Evolutionary conservation across 2,888 invertebrate species (phyloP), one percentile per base, ranked within the genome.

Genomic region (Salpingus planirostris): DNA sequence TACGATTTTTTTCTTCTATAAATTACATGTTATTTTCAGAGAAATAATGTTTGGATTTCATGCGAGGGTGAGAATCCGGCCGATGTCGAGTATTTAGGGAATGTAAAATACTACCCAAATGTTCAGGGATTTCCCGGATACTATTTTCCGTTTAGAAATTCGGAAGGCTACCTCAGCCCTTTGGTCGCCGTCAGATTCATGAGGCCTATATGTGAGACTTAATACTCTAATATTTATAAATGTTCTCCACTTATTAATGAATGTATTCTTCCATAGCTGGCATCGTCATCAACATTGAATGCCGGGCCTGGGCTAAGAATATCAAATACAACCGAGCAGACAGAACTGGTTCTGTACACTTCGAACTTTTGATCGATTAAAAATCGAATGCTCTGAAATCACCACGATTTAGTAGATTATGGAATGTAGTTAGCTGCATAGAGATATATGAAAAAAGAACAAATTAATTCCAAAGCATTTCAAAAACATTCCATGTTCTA

Each of bases 41-140:
- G 84, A 41, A 80, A 86, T 56, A 87, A 86, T 51, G 76, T 95
- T 45, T 93, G 92, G 83, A 78, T 96, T 8, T 84, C 88, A 3
- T 97, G 96, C 61, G 81, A 87, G 52, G 96, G 96, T 26, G 93
- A 93, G 71, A 89, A 87, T 64, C 85, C 91, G 0, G 85, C 87
- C 1, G 95, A 95, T 66, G 71, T 81, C 37, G 95, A 96, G 65
- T 88, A 91, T 63, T 76, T 95, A 43, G 95, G 93, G 0, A 78
- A 81, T 2, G 71, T 95, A 40, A 70, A 76, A 39, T 92, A 92
- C 67, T 69, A 78, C 44, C 90, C 90, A 0, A 25, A 23, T 4
- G 44, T 58, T 13, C 74, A 78, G 49, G 90, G 91, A 31, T 89
- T 90, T 60, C 88, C 89, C 0, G 87, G 87, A 1, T 89, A 84